Evolutionary conservation across 2,888 invertebrate genomes (phyloP).

Genomic region (Macrostomum cliftonense): DNA sequence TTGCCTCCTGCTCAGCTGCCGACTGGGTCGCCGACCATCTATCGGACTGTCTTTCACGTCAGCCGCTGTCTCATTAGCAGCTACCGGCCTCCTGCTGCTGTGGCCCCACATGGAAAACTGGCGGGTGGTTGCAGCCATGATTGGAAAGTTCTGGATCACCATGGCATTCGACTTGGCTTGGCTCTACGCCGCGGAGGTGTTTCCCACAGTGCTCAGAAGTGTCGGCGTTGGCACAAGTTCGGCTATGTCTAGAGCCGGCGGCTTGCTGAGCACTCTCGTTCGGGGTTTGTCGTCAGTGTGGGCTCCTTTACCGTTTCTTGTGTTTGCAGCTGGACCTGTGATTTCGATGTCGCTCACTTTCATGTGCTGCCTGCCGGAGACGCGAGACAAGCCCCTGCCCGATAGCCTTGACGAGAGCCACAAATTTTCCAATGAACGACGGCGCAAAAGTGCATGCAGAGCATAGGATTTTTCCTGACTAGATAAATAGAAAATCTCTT

Average conservation of each 20-base stretch:
- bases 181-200: constrained; percentile 4
- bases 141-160: not conserved
- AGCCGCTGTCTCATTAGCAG: not conserved
- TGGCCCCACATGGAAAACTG: not conserved
- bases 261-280: not conserved
- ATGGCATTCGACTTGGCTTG: constrained; percentile 3
- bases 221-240: constrained; percentile 2
- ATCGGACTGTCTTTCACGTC: not conserved
- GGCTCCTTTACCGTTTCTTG: constrained; percentile 1
- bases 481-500: no score
- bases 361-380: not conserved
- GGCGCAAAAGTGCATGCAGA: no score
- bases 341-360: not conserved
- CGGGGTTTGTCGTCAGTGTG: not conserved
- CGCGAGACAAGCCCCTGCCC: not conserved
- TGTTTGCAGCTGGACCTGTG: not conserved
- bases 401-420: constrained; percentile 1
- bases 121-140: constrained; percentile 1
- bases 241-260: constrained; percentile 3
- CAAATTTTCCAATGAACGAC: not conserved
- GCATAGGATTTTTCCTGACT: no score
- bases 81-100: not conserved
- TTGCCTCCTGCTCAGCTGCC: not conserved
- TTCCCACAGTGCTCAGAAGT: constrained; percentile 4
- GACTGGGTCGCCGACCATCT: not conserved